A percentile compares a stretch with the other conserved stretches of the same genome.
Conservation (phyloP, 2,888 invertebrate genomes). For the Argynnis bischoffii region DNA sequence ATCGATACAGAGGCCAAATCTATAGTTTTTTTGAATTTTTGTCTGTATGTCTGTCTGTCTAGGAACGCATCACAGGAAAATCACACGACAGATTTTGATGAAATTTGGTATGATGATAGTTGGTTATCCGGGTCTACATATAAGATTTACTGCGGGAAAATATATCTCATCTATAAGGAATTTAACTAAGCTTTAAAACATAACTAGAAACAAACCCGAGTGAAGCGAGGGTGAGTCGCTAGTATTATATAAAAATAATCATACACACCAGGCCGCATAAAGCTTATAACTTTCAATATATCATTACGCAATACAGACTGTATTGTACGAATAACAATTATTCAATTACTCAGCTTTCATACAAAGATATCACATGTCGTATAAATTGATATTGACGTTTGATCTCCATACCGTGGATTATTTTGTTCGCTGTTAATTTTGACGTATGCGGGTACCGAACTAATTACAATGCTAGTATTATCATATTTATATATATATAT, state of each 20-base stretch:
- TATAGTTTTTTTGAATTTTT: too few relatives aligned
- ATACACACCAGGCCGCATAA: not conserved
- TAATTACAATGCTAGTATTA: constrained; percentile 31
- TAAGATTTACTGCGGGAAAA: too few relatives aligned
- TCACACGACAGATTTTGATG: too few relatives aligned
- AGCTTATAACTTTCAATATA: constrained; percentile 5
- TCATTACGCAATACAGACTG: constrained; percentile 38
- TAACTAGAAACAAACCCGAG: too few relatives aligned
- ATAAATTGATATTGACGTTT: constrained; percentile 68
- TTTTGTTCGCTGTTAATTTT: constrained; percentile 36
- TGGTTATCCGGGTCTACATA: too few relatives aligned
- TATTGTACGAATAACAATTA: constrained; percentile 52
- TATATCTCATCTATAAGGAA: too few relatives aligned
- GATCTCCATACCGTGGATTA: constrained; percentile 50
- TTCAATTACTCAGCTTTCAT: constrained; percentile 61
- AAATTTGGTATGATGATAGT: too few relatives aligned
- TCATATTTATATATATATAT: not conserved
- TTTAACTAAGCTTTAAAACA: too few relatives aligned
- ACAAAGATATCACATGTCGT: constrained; percentile 47
- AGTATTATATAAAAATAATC: not conserved
- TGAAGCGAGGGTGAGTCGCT: too few relatives aligned
- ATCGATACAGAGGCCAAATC: too few relatives aligned
- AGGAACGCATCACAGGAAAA: too few relatives aligned
- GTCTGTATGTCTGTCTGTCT: too few relatives aligned
- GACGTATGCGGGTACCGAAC: constrained; percentile 39